Base-by-base conservation (phyloP, 53 echinoderm and acorn worm genomes). In the Patiria pectinifera region DNA sequence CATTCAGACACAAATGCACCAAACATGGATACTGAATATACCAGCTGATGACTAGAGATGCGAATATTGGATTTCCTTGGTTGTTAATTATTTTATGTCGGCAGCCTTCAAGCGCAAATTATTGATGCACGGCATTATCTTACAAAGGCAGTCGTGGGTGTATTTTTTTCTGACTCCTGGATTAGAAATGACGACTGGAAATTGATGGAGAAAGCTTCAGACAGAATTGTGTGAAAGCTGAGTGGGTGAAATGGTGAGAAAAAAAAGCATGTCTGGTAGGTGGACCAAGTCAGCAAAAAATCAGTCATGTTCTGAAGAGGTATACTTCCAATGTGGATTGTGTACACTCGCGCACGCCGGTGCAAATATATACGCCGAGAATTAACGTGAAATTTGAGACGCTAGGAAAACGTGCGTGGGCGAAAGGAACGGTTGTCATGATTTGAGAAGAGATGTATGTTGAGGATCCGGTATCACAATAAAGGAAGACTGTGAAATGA, bases 331-430 rank as follows among this genome's bases (percentile, higher is more conserved):
- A 14, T 18, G 14, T 3, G 19, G 15, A 16, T 66, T 66, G 19
- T 7, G 15, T 14, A 7, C 66, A 66, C 66, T 3, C 14, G 74
- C 24, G 6, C 23, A 24, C 74, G n/a, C 4, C 4, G 3, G 74
- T 4, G 74, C 24, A 11, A 3, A 18, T 16, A 24, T 18, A 70
- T 70, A 70, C 70, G 19, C 70, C 21, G 70, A 15, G 16, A 49
- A 13, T 21, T 19, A 7, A 8, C 48, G 82, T 82, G 82, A 82
- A 82, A 82, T n/a, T 22, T 59, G 82, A 82, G 82, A 82, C 59
- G 19, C 11, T 3, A 9, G 21, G 6, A 23, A 59, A 59, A 24
- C 53, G 22, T 22, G 82, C 59, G 82, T 82, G 22, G 82, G 82
- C 59, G 82, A 59, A 59, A 26, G 82, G 53, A 82, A 59, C 49